phyloP scores from a whole-genome alignment of 2,888 invertebrate genomes.

The Cephus sareptanus region DNA sequence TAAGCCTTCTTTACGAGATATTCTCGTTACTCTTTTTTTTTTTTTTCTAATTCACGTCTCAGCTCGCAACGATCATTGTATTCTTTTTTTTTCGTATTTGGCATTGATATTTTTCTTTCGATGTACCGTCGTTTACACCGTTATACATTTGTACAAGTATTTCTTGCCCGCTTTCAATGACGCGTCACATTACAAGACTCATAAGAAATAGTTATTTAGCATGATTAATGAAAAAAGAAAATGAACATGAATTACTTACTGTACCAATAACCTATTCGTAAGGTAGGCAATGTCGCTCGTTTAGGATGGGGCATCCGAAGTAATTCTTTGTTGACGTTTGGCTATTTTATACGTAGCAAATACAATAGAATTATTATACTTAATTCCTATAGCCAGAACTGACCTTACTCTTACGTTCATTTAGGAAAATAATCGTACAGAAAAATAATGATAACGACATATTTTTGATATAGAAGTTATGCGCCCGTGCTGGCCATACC shows the following conservation, averaged over 20 bases:
- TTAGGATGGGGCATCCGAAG: slow-evolving; percentile 8
- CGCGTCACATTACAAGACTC: background rate
- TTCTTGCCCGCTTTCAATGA: background rate
- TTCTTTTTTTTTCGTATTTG: background rate
- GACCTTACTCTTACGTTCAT: slow-evolving; percentile 42
- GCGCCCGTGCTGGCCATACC: slow-evolving; percentile 34
- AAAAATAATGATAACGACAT: slow-evolving; percentile 44
- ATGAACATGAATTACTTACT: background rate
- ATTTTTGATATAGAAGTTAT: slow-evolving; percentile 55
- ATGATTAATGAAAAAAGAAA: background rate
- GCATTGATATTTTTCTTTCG: background rate
- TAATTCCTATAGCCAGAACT: slow-evolving; percentile 42
- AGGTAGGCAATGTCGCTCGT: background rate
- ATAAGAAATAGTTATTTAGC: background rate
- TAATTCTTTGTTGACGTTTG: slow-evolving; percentile 49
- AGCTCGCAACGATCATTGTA: background rate
- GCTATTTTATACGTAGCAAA: slow-evolving; percentile 43
- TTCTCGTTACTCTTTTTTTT: background rate
- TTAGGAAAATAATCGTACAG: slow-evolving; percentile 44
- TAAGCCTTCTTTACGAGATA: background rate
- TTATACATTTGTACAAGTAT: background rate
- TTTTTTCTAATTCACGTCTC: background rate
- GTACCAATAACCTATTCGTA: background rate
- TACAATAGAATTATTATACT: slow-evolving; percentile 18
- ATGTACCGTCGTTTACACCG: background rate